Evolutionary conservation across 1,140 invertebrate species (phyloP), one percentile per base, ranked within the genome.

Genomic region (Platyscapa corneri): DNA sequence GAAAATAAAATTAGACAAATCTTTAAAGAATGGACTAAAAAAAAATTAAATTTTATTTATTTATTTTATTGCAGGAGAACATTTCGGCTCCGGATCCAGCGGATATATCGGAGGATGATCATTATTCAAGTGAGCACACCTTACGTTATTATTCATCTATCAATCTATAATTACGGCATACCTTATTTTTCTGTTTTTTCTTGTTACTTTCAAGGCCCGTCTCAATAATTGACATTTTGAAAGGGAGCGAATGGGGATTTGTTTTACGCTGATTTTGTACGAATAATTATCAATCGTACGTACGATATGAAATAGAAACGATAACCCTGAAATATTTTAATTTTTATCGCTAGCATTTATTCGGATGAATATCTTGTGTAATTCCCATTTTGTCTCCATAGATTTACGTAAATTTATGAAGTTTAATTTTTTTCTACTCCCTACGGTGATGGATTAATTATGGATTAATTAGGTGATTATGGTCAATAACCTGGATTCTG

Each of bases 51-150:
- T 64, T 7, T 46, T 76, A 60, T 76, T 86, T 89, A 80, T 89
- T 89, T 74, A 74, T 90, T 92, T 92, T 94, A 93, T 96, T 96
- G 20, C 94, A 96, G 96, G 96, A 96, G 90, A 96, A 95, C 89
- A 92, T 96, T 88, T 94, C 94, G 32, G 95, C 95, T 39, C 94
- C 95, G 67, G 96, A 96, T 89, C 95, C 95, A 32, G 92, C 94
- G 7, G 96, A 96, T 87, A 94, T 95, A 89, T 95, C 94, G 84
- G 96, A 96, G 86, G 96, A 96, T 82, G 95, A 96, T 88, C 95
- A 96, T 87, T 96, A 95, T 89, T 94, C 95, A 88, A 95, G 96
- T 96, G 93, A 95, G 94, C 87, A 80, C 65, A 83, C 65, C 67
- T 76, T 85, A 30, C 53, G 49, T 49, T 77, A 78, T 56, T 78